A percentile compares a stretch with the other conserved stretches of the same genome.
These are phyloP conservation scores for Chironex yamaguchii DNA, from an alignment of 30 jellyfish, hydroid and myxozoan genomes.

Conservation along the genomic window DNA sequence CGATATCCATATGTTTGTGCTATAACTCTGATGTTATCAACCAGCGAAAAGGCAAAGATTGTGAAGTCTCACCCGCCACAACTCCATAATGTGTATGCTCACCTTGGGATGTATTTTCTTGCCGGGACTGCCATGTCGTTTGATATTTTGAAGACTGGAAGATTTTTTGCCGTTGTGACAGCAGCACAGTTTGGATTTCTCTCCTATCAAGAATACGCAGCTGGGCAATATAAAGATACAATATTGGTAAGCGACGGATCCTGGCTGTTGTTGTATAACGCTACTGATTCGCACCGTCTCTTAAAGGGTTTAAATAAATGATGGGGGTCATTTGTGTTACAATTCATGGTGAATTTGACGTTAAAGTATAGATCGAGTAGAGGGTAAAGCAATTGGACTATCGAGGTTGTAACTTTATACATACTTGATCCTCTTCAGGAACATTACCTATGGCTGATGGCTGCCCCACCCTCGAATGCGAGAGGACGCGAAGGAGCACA, in stretches of 20 bases:
- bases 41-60: conserved; percentile 76
- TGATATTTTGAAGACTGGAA: conserved; percentile 73
- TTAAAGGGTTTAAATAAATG: too few species aligned
- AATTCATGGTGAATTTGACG: too few species aligned
- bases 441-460: too few species aligned
- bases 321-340: too few species aligned
- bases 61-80: conserved; percentile 20
- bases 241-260: conserved; percentile 61
- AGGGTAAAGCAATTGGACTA: too few species aligned
- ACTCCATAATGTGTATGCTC: conserved; percentile 55
- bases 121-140: conserved; percentile 91
- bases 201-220: conserved; percentile 62
- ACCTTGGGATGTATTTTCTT: conserved; percentile 76
- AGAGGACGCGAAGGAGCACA: too few species aligned
- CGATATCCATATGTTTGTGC: conserved; percentile 94
- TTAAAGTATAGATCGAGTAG: too few species aligned
- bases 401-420: too few species aligned
- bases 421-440: too few species aligned
- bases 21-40: conserved; percentile 78
- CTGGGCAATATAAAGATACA: conserved; percentile 40
- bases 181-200: conserved; percentile 58
- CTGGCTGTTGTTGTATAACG: too few species aligned
- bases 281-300: too few species aligned
- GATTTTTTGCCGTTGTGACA: conserved; percentile 75
- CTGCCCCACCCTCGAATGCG: too few species aligned